Evolutionary conservation across 2,888 invertebrate species (phyloP).

Genomic region (Argynnis bischoffii): DNA sequence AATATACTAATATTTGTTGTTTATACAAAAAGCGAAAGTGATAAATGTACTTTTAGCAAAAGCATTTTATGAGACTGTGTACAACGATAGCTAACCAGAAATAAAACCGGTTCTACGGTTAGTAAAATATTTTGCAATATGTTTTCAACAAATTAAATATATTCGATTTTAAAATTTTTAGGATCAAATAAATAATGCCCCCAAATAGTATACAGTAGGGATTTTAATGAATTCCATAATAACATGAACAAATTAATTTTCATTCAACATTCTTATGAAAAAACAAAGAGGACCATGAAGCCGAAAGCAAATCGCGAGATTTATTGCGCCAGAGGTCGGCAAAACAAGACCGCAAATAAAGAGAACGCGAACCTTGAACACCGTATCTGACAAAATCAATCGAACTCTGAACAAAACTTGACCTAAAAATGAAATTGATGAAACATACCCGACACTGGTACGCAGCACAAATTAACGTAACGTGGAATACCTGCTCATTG

Average conservation of each 20-base stretch:
- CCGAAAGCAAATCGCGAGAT: conserved; percentile 71
- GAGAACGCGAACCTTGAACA: conserved; percentile 80
- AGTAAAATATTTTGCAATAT: conserved; percentile 69
- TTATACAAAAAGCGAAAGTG: conserved; percentile 31
- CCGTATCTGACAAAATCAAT: conserved; percentile 81
- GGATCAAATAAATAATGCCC: not conserved
- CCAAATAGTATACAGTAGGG: not conserved
- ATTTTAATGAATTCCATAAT: not conserved
- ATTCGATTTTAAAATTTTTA: not conserved
- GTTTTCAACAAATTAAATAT: not conserved
- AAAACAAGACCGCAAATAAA: conserved; percentile 81
- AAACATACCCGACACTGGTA: conserved; percentile 49
- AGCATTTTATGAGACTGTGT: conserved; percentile 30
- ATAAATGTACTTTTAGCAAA: conserved; percentile 31
- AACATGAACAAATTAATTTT: conserved; percentile 59
- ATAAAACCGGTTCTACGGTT: conserved; percentile 66
- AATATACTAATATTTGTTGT: not conserved
- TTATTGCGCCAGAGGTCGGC: conserved; percentile 79
- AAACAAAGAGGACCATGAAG: conserved; percentile 76
- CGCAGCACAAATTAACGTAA: conserved; percentile 21
- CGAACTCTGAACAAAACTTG: conserved; percentile 77
- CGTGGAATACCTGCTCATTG: conserved; percentile 10
- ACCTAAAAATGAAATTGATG: conserved; percentile 75
- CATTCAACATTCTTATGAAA: conserved; percentile 60
- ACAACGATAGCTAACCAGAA: conserved; percentile 40